phyloP scores from a whole-genome alignment of 2,797 vertebrate species.

The Toxotes lorentzi region DNA sequence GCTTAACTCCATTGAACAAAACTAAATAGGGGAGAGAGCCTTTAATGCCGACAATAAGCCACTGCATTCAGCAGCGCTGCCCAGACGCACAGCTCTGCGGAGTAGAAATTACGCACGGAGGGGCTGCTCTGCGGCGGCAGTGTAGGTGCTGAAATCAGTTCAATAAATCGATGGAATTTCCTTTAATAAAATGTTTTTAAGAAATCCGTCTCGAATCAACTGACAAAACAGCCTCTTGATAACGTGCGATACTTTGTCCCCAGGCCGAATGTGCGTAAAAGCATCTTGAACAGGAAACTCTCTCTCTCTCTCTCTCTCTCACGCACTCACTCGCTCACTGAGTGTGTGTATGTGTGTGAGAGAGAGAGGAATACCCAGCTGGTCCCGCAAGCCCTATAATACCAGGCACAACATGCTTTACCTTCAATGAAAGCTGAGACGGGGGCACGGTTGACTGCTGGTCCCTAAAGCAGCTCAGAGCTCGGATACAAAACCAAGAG shows the following conservation, averaged over 20 bases:
- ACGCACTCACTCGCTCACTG: conserved; percentile 16
- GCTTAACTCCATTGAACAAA: conserved; percentile 81
- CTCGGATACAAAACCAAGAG: conserved; percentile 67
- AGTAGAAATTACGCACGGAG: conserved; percentile 68
- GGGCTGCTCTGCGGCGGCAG: conserved; percentile 52
- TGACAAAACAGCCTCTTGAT: conserved; percentile 41
- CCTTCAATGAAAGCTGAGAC: conserved; percentile 84
- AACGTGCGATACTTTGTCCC: conserved; percentile 62
- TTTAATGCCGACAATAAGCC: conserved; percentile 84
- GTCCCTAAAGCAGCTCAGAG: conserved; percentile 72
- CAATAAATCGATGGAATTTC: conserved; percentile 48
- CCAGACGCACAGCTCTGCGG: conserved; percentile 75
- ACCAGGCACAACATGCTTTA: conserved; percentile 81
- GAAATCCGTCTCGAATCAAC: conserved; percentile 20
- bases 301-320: conserved; percentile 21
- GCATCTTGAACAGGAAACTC: conserved; percentile 64
- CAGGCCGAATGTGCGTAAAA: conserved; percentile 65
- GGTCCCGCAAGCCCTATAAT: conserved; percentile 83
- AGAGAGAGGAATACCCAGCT: conserved; percentile 80
- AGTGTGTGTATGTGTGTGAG: conserved; percentile 21
- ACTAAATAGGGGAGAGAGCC: conserved; percentile 78
- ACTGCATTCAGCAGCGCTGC: conserved; percentile 77
- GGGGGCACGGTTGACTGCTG: conserved; percentile 66
- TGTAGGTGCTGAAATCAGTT: conserved; percentile 23
- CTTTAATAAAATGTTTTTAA: conserved; percentile 24